phyloP scores from a whole-genome alignment of 2,797 vertebrate genomes.

The Enteromius anoplus region DNA sequence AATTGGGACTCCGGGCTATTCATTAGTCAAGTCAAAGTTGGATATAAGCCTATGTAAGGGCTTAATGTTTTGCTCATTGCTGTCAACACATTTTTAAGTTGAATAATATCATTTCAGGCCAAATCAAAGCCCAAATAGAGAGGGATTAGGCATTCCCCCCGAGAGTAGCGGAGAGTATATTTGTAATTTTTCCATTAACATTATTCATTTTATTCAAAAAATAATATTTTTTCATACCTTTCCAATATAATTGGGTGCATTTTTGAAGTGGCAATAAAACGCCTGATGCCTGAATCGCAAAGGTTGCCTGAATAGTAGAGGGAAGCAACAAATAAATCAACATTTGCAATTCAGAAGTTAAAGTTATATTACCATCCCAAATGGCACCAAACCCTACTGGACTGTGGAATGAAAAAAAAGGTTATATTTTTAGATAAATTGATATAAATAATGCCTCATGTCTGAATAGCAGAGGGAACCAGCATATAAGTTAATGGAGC shows the following conservation, averaged over 20 bases:
- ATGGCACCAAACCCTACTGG: not conserved
- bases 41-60: not conserved
- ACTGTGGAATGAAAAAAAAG: not conserved
- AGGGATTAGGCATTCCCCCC: not conserved
- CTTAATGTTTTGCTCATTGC: not conserved
- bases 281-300: not conserved
- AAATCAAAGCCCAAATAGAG: not conserved
- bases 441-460: not conserved
- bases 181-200: not conserved
- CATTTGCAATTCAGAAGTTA: not conserved
- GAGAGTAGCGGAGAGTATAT: not conserved
- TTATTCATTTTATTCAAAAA: not conserved
- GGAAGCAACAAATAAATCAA: not conserved
- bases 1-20: no score
- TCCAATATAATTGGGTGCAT: not conserved
- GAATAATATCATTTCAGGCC: not conserved
- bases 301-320: not conserved
- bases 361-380: not conserved
- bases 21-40: conserved; percentile 31
- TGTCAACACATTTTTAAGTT: conserved; percentile 58
- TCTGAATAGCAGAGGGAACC: not conserved
- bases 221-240: not conserved
- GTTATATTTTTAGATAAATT: not conserved
- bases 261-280: not conserved
- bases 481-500: not conserved